Base-by-base conservation (phyloP, 2,888 invertebrate genomes). In the Chelonus formosanus region DNA sequence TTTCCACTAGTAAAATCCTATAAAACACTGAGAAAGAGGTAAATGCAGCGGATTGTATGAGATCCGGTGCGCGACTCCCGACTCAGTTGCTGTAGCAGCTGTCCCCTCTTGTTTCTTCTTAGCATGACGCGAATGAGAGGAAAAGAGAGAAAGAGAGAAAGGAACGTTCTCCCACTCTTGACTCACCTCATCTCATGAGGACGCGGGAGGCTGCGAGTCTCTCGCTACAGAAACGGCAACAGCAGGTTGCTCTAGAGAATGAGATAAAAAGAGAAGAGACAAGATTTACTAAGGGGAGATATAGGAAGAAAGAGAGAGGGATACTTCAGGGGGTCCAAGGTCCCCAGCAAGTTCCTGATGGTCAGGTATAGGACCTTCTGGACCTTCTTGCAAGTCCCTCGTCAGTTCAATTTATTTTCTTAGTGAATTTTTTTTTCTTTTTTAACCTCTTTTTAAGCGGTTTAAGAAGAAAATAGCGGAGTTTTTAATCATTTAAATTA, bases 261-360 rank as follows among this genome's bases (percentile, higher is more conserved):
- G 36, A 44, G 40, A 8, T 44, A 20, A 40, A 43, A 32, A 47
- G 35, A 50, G 43, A 47, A 43, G 50, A 58, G 55, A 32, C 50
- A 40, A 1, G n/a, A 10, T 20, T 44, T 36, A 20, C 5, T 40
- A 40, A 6, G 6, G 40, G 6, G 40, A 40, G 3, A 40, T 40
- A 40, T 40, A 2, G 40, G 3, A 40, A 6, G 20, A 48, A 48
- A 59, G 34, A 10, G 8, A 45, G 5, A 20, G 7, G 40, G 45
- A 56, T 34, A 53, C 64, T 58, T 63, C 64, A 65, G 64, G 57
- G 65, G 68, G 63, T 59, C 63, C 68, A 63, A 66, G 66, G 68
- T 66, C 60, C 65, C 55, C 35, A 45, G 61, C 58, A 45, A 52
- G 58, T 64, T 64, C 53, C 65, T 63, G 50, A 35, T 57, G 66